Evolutionary conservation across 2,113 vertebrate species (phyloP).

Genomic region (Otis tarda): DNA sequence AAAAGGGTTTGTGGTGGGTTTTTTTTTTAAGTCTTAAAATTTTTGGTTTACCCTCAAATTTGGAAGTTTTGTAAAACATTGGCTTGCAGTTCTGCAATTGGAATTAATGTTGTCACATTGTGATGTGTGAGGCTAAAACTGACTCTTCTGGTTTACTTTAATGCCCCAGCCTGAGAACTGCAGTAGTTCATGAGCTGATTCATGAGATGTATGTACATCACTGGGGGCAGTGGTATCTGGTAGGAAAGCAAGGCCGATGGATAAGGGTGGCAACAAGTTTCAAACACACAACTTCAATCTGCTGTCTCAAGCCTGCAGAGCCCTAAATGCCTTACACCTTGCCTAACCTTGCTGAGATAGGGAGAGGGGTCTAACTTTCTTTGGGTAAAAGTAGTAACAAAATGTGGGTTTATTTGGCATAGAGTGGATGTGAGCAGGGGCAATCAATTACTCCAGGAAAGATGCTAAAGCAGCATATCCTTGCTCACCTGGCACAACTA

Average conservation of each 20-base stretch:
- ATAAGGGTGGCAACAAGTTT: not conserved
- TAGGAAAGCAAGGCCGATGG: not conserved
- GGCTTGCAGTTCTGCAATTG: not conserved
- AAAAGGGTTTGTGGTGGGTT: not conserved
- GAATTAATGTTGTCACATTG: not conserved
- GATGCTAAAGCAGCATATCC: not conserved
- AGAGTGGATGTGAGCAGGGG: not conserved
- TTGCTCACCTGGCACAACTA: not conserved
- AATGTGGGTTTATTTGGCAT: not conserved
- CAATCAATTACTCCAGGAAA: not conserved
- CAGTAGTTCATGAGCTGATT: not conserved
- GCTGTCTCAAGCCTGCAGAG: not conserved
- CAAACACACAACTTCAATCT: not conserved
- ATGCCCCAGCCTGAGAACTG: not conserved
- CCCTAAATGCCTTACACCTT: not conserved
- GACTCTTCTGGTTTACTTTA: not conserved
- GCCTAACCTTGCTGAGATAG: not conserved
- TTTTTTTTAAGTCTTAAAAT: not conserved
- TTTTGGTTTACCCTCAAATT: not conserved
- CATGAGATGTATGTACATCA: accelerated
- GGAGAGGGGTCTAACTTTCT: not conserved
- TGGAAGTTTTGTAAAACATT: not conserved
- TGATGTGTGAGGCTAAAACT: not conserved
- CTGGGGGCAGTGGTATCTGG: not conserved
- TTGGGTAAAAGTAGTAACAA: not conserved